Conservation (phyloP, 2,113 vertebrate species). For the Boulengeromyrus knoepffleri region DNA sequence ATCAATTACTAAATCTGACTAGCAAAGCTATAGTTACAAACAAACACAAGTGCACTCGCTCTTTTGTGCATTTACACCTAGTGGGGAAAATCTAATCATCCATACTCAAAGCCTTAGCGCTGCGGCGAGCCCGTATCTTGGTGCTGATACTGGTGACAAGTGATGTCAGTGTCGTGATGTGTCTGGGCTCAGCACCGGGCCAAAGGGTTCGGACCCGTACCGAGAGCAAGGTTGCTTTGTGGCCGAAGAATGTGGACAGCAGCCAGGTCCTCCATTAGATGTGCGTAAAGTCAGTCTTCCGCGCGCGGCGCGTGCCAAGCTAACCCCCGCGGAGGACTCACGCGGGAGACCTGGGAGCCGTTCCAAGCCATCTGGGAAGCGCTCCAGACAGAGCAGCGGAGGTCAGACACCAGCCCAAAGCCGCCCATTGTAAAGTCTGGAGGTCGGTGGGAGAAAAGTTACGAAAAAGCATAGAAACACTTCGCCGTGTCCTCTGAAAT, state of each 20-base stretch:
- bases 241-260: constrained; percentile 53
- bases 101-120: constrained; percentile 22
- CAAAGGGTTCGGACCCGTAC: constrained; percentile 43
- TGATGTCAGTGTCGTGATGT: constrained; percentile 54
- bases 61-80: neutral
- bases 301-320: constrained; percentile 48
- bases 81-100: constrained; percentile 29
- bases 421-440: constrained; percentile 54
- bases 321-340: constrained; percentile 40
- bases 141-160: constrained; percentile 46
- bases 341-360: constrained; percentile 36
- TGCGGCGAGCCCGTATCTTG: constrained; percentile 42
- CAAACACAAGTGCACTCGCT: neutral
- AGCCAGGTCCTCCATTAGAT: constrained; percentile 65
- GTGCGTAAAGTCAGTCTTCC: constrained; percentile 56
- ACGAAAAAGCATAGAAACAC: constrained; percentile 34
- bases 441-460: constrained; percentile 50
- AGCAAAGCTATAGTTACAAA: neutral
- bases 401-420: constrained; percentile 54
- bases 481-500: neutral
- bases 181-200: constrained; percentile 35
- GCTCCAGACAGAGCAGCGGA: constrained; percentile 54
- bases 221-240: constrained; percentile 23
- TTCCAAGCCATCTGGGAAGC: constrained; percentile 61
- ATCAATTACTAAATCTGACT: neutral